A percentile compares a stretch with the other conserved stretches of the same genome.
These are phyloP conservation scores for Mimumesa dahlbomi DNA, from an alignment of 2,888 invertebrate genomes.

Conservation along the genomic window DNA sequence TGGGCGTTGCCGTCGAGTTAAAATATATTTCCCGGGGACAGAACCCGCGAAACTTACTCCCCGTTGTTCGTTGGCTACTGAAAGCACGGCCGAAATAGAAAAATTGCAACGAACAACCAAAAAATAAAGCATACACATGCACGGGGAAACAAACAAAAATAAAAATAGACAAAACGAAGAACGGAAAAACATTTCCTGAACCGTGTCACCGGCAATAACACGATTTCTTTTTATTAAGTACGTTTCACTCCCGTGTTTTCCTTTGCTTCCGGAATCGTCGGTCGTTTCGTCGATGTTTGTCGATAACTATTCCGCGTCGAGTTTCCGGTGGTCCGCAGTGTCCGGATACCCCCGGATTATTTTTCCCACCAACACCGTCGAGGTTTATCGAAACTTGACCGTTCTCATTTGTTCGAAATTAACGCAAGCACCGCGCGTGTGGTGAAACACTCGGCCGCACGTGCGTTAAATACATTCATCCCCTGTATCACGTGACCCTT, in stretches of 20 bases:
- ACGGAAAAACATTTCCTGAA: conserved; percentile 8
- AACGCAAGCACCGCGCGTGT: conserved; percentile 33
- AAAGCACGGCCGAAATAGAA: background rate
- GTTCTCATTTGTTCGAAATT: conserved; percentile 33
- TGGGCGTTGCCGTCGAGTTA: conserved; percentile 52
- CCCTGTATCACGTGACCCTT: conserved; percentile 38
- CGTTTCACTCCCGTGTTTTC: background rate
- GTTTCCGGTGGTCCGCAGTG: background rate
- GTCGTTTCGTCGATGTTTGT: background rate
- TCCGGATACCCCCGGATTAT: background rate
- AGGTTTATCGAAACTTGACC: conserved; percentile 29
- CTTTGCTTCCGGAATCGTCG: background rate
- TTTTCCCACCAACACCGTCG: background rate
- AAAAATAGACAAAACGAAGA: too few species aligned
- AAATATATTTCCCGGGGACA: conserved; percentile 28
- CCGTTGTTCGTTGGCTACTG: background rate
- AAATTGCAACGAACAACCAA: too few species aligned
- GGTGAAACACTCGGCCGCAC: conserved; percentile 37
- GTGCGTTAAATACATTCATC: conserved; percentile 48
- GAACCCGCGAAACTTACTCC: conserved; percentile 1
- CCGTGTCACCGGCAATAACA: conserved; percentile 9
- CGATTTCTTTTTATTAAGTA: conserved; percentile 11
- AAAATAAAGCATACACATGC: too few species aligned
- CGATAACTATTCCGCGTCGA: background rate
- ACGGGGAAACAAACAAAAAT: too few species aligned